Evolutionary conservation across 2,113 vertebrate species (phyloP).

Genomic region (Anolis carolinensis): DNA sequence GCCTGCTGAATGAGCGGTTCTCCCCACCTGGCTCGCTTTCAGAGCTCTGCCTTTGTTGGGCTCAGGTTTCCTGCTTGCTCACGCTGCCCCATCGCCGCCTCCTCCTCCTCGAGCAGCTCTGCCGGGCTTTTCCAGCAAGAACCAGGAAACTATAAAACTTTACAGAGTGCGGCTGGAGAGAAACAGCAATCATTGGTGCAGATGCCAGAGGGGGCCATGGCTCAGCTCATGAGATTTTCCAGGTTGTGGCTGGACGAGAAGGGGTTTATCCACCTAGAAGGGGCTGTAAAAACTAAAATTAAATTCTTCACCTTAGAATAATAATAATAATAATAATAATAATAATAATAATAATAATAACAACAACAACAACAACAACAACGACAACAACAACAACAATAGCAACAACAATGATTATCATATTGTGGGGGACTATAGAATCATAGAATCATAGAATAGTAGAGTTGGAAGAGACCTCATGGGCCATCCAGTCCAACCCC

Average conservation of each 20-base stretch:
- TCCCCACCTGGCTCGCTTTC: not conserved
- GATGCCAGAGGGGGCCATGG: constrained; percentile 66
- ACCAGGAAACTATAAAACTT: constrained; percentile 76
- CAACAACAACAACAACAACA: constrained; percentile 57
- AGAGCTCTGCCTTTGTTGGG: not conserved
- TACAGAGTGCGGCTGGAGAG: constrained; percentile 75
- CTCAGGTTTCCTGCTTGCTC: constrained; percentile 31
- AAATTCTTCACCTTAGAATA: constrained; percentile 68
- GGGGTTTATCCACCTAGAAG: constrained; percentile 71
- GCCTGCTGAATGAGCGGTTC: not conserved
- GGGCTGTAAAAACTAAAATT: constrained; percentile 73
- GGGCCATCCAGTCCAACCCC: no score
- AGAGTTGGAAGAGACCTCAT: no score
- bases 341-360: not conserved
- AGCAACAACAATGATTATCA: not conserved
- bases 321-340: constrained; percentile 36
- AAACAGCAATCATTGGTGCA: constrained; percentile 68
- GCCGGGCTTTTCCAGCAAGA: constrained; percentile 61
- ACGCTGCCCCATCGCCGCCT: not conserved
- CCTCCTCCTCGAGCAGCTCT: constrained; percentile 35
- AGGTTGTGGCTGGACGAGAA: constrained; percentile 68
- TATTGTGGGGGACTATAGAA: not conserved
- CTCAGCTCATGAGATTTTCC: constrained; percentile 73
- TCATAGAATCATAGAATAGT: no score
- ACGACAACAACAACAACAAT: not conserved